Evolutionary conservation across 2,888 invertebrate genomes (phyloP).

Genomic region (Steinernema scapterisci): DNA sequence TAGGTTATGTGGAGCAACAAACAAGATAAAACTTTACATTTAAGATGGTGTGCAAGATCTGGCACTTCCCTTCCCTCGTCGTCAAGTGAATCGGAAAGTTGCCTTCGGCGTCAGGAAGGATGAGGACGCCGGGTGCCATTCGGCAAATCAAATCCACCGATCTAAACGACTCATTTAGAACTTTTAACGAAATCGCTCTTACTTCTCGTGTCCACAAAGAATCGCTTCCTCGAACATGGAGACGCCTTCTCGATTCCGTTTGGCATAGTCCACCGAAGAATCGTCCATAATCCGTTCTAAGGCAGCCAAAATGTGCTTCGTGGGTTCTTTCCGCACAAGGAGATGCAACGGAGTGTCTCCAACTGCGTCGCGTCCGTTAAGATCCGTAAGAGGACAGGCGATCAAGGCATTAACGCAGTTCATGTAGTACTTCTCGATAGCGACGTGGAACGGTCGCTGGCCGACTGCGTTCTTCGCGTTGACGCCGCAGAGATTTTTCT

Average conservation of each 20-base stretch:
- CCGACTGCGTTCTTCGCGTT: slow-evolving; percentile 4
- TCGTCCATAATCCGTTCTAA: background rate
- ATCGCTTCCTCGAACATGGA: slow-evolving; percentile 22
- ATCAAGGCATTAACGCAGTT: background rate
- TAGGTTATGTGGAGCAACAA: too few relatives aligned
- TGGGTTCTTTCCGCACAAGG: background rate
- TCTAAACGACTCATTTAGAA: background rate
- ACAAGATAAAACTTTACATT: background rate
- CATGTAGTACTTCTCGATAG: background rate
- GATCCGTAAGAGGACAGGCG: background rate
- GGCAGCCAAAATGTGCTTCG: background rate
- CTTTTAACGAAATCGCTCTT: background rate
- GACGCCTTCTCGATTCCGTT: background rate
- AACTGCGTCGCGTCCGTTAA: background rate
- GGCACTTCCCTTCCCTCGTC: background rate
- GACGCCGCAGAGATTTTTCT: slow-evolving; percentile 2
- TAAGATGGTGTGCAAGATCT: background rate
- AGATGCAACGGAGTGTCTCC: slow-evolving; percentile 3
- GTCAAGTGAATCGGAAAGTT: slow-evolving; percentile 17
- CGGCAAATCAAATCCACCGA: background rate
- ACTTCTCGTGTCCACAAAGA: background rate
- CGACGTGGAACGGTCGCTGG: slow-evolving; percentile 1
- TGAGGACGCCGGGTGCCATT: background rate
- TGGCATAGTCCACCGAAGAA: slow-evolving; percentile 13
- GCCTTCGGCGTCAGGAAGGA: background rate